Base-by-base conservation (phyloP, 2,888 invertebrate species). In the Rhimphoctona megacephalus region DNA sequence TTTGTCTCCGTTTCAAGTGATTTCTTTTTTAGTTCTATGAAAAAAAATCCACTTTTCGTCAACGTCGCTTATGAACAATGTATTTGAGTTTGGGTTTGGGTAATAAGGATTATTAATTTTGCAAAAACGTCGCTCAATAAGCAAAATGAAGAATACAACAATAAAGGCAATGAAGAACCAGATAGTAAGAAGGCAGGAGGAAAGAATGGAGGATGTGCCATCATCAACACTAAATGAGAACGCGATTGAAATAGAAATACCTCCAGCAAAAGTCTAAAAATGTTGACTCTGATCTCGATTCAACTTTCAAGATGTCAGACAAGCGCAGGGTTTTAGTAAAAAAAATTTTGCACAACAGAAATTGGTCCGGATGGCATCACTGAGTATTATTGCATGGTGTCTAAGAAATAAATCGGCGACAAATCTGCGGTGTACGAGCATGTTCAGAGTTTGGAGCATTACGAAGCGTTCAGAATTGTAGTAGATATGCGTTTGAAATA, bases 321-420 rank as follows among this genome's bases (percentile, higher is more conserved):
- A 85, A 30, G 57, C 46, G 80, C 52, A 22, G 64, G 1, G 57
- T 84, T 6, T 64, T 85, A 3, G 69, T 82, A 11, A n/a, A 66
- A 1, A 66, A 84, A 52, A 36, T 54, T 81, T 0, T 49, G 49
- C 19, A 17, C 49, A 49, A 49, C 49, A 17, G 49, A 49, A 14
- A 49, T 49, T 49, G 49, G 17, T 49, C 14, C 1, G 49, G 49
- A 49, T 19, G 49, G 49, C 57, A 67, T 25, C n/a, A 69, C 11
- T 7, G 64, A 30, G 6, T 66, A 80, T 54, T 85, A 85, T 6
- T 92, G 92, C 61, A 81, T 92, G 49, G 83, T 90, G 36, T 92
- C 92, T 80, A 87, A 88, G 22, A 83, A 85, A 83, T 86, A 77
- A 33, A 72, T 90, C 22, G 30, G 46, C 4, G 86, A 81, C 57